Percentiles rank a stretch among this genome's conserved stretches.
Conservation (phyloP, 2,888 invertebrate genomes). For the Synanthedon vespiformis region DNA sequence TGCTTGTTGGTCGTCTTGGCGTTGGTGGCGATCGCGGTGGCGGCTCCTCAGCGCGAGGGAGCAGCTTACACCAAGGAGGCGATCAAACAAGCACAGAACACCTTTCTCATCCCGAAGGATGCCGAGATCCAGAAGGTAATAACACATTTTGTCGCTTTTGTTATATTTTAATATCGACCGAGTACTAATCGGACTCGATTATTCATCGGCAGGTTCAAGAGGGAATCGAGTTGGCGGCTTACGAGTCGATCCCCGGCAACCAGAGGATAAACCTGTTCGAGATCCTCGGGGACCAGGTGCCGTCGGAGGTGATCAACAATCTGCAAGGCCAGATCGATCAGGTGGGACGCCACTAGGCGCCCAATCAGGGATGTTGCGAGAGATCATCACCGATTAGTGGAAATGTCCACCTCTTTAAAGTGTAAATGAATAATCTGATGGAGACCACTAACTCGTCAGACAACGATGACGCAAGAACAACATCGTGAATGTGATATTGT, state of each 20-base stretch:
- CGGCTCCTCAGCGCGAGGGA: constrained; percentile 82
- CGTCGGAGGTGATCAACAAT: constrained; percentile 89
- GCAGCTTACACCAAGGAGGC: constrained; percentile 87
- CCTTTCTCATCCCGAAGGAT: constrained; percentile 86
- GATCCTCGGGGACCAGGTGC: constrained; percentile 87
- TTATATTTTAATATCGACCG: neutral
- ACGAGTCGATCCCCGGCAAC: constrained; percentile 87
- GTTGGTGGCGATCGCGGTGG: constrained; percentile 59
- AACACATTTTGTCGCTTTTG: too few species aligned
- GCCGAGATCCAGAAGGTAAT: constrained; percentile 85
- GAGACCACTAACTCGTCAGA: too few species aligned
- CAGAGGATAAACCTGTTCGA: constrained; percentile 87
- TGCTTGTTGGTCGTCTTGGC: constrained; percentile 51
- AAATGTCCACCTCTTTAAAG: too few species aligned
- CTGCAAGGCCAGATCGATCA: constrained; percentile 87
- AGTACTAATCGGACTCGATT: neutral
- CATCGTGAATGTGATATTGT: constrained; percentile 58
- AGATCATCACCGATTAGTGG: too few species aligned
- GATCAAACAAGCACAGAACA: constrained; percentile 88
- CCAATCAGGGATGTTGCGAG: too few species aligned
- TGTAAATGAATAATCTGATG: too few species aligned
- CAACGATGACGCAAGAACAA: constrained; percentile 56
- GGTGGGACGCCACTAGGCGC: constrained; percentile 74
- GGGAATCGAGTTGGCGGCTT: constrained; percentile 87
- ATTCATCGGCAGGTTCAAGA: constrained; percentile 74